These are phyloP conservation scores for Piaya cayana DNA, from an alignment of 2,113 vertebrate species.

Conservation along the genomic window DNA sequence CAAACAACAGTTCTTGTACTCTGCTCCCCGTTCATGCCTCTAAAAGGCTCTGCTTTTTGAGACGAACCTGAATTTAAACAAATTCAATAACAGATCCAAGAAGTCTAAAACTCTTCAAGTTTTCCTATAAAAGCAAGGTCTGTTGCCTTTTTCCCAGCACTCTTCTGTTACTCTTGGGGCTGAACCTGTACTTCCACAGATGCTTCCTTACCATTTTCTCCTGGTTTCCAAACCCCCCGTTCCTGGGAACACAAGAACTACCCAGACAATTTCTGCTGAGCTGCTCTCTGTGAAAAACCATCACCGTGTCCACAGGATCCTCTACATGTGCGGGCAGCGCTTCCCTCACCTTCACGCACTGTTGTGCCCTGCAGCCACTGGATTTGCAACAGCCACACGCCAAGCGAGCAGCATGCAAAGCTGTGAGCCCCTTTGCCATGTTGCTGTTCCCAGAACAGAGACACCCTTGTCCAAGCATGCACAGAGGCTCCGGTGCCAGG, in stretches of 20 bases:
- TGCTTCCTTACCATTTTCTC: neutral
- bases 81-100: neutral
- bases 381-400: neutral
- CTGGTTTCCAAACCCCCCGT: neutral
- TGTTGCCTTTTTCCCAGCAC: neutral
- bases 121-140: neutral
- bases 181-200: neutral
- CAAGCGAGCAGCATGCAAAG: accelerated
- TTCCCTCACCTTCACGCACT: accelerated
- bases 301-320: accelerated
- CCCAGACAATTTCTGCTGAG: neutral
- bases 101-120: neutral
- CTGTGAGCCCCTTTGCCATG: accelerated
- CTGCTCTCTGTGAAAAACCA: accelerated
- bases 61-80: neutral
- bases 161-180: neutral
- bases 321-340: accelerated
- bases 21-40: accelerated
- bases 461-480: neutral
- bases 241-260: neutral
- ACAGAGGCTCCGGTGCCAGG: accelerated
- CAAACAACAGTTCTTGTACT: neutral
- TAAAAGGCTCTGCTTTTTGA: neutral
- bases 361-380: accelerated
- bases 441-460: neutral